Evolutionary conservation across 2,888 invertebrate genomes (phyloP).

Genomic region (Diarsia brunnea): DNA sequence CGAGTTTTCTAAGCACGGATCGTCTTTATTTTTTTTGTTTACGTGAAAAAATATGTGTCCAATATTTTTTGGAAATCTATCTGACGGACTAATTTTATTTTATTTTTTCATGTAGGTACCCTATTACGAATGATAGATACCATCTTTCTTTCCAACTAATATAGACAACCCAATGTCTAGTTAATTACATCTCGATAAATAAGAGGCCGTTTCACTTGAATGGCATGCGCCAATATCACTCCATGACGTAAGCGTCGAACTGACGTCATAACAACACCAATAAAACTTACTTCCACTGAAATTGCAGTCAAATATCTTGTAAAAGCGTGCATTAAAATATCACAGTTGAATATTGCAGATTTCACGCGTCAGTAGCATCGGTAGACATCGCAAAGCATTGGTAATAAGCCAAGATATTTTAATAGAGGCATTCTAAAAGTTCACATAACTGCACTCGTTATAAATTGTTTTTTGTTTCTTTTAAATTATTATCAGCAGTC

Average conservation of each 20-base stretch:
- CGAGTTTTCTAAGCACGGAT: too few species aligned
- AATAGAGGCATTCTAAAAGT: not conserved
- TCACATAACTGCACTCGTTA: not conserved
- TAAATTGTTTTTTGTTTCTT: not conserved
- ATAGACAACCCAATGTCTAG: not conserved
- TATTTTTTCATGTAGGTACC: too few species aligned
- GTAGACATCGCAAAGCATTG: conserved; percentile 7
- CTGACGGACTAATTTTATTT: too few species aligned
- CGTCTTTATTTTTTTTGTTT: too few species aligned
- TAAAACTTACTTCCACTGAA: conserved; percentile 36
- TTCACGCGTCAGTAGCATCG: not conserved
- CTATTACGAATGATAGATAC: not conserved
- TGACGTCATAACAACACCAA: conserved; percentile 44
- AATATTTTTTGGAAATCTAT: too few species aligned
- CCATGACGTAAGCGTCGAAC: conserved; percentile 24
- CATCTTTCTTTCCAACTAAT: conserved; percentile 8
- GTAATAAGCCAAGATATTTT: conserved; percentile 4
- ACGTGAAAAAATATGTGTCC: too few species aligned
- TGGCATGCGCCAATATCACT: conserved; percentile 29
- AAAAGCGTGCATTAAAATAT: conserved; percentile 25
- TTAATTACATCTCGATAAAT: conserved; percentile 10
- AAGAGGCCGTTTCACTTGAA: conserved; percentile 32
- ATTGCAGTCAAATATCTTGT: not conserved
- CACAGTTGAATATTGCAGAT: not conserved
- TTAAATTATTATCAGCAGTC: not conserved